Percentiles rank a stretch among this genome's conserved stretches.
These are phyloP conservation scores for Zaprionus africanus DNA, from an alignment of 1,140 invertebrate species.

Conservation along the genomic window DNA sequence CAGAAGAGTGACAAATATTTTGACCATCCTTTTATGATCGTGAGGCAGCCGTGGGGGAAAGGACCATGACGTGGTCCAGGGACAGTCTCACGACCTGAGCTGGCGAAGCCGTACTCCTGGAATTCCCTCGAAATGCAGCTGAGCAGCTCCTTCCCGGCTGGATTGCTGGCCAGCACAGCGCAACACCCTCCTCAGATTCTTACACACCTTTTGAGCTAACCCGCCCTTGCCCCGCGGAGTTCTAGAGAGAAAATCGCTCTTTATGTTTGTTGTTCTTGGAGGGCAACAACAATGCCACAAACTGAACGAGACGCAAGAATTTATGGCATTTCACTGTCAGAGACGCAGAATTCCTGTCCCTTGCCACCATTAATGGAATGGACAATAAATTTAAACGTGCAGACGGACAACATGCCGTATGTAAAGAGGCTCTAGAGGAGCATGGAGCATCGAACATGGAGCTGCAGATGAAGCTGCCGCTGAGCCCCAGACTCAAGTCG, in stretches of 20 bases:
- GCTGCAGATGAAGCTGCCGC: neutral
- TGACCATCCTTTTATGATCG: slow-evolving; percentile 74
- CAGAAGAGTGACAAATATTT: slow-evolving; percentile 58
- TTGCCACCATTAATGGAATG: slow-evolving; percentile 82
- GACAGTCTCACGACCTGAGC: slow-evolving; percentile 66
- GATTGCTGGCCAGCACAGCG: neutral
- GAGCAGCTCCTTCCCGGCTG: slow-evolving; percentile 11
- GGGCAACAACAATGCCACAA: slow-evolving; percentile 61
- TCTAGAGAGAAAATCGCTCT: slow-evolving; percentile 16
- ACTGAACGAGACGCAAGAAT: slow-evolving; percentile 77
- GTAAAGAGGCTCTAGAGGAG: slow-evolving; percentile 57
- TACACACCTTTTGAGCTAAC: slow-evolving; percentile 15
- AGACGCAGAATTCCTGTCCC: slow-evolving; percentile 79
- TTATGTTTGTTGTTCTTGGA: slow-evolving; percentile 4
- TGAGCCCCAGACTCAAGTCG: neutral
- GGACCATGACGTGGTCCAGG: slow-evolving; percentile 41
- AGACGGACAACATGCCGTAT: slow-evolving; percentile 79
- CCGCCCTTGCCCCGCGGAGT: neutral
- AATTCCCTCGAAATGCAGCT: slow-evolving; percentile 62
- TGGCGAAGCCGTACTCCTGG: slow-evolving; percentile 57
- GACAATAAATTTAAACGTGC: slow-evolving; percentile 81
- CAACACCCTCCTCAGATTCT: slow-evolving; percentile 30
- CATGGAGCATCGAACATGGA: neutral
- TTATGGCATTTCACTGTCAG: slow-evolving; percentile 83
- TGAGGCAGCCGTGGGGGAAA: slow-evolving; percentile 47